Evolutionary conservation across 2,797 vertebrate species (phyloP), one percentile per base, ranked within the genome.

Genomic region (Danionella dracula): DNA sequence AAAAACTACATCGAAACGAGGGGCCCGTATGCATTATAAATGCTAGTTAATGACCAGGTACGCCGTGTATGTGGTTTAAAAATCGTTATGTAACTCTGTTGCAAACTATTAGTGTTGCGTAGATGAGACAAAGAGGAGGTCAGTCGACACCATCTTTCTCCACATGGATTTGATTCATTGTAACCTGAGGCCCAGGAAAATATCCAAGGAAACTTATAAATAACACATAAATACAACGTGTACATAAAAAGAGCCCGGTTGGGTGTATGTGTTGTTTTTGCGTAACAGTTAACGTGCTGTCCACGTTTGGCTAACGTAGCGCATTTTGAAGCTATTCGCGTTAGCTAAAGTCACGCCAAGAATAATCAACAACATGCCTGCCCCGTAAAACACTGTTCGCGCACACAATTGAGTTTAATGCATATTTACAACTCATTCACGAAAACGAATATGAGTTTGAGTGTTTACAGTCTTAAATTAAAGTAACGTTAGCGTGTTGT

Each of bases 121-220:
- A 66, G 57, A 66, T 48, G 42, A 66, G 53, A 66, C 64, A 66
- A 66, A 66, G 64, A 66, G 15, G 62, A 55, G 63, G 44, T 66
- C 64, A 66, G 53, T 48, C 42, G 64, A 57, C 64, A 66, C 64
- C 64, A 66, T 66, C 44, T 66, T 66, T 38, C 16, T 49, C 53
- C 64, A 66, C 64, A 66, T 66, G 64, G 42, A 57, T 66, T 49
- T 66, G 51, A 57, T 46, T 32, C 53, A 66, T 66, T 66, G 63
- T 57, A 57, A 48, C 32, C 34, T 57, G 42, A 55, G 53, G 64
- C 42, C 51, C 40, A 15, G 15, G 9, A 1, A 29, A 32, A 5
- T 15, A 12, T 49, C 42, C 15, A 32, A 12, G 11, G 20, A 56
- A 27, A 27, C n/a, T n/a, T n/a, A n/a, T 46, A 9, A 54, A 50